Conservation (phyloP, 92 coral and sea anemone genomes). For the Actinostola sp. region DNA sequence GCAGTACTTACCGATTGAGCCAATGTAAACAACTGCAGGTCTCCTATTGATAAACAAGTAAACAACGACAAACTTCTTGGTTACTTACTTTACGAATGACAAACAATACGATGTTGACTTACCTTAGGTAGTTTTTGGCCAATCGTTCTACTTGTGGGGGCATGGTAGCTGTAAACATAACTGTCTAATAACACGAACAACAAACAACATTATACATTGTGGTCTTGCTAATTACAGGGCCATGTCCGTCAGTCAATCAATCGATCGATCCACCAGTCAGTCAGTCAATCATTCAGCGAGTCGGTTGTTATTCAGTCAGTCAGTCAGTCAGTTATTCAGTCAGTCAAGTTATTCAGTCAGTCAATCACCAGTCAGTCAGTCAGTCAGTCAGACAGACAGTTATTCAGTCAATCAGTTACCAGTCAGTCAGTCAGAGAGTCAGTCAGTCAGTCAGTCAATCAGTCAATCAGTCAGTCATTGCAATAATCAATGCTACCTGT, state of each 20-base stretch:
- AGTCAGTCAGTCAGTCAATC: too few species aligned
- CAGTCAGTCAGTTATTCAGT: too few species aligned
- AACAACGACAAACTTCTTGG: neutral
- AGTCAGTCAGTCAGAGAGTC: neutral
- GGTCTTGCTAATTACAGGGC: neutral
- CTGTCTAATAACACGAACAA: conserved; percentile 60
- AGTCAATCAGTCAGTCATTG: too few species aligned
- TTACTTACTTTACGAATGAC: too few species aligned
- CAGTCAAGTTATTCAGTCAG: too few species aligned
- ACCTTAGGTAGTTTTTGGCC: conserved; percentile 92
- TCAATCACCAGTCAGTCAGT: too few species aligned
- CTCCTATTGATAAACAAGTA: conserved; percentile 60
- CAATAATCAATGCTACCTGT: conserved; percentile 77
- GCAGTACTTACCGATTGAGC: conserved; percentile 78
- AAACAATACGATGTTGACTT: conserved; percentile 12
- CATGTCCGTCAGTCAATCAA: too few species aligned
- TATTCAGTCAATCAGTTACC: too few species aligned
- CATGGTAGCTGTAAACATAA: conserved; percentile 99
- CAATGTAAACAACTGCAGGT: conserved; percentile 94
- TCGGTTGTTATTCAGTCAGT: too few species aligned
- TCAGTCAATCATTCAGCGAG: too few species aligned
- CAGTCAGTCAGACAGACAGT: too few species aligned
- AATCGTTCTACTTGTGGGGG: conserved; percentile 97
- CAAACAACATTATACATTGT: neutral
- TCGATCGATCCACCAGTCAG: too few species aligned